Base-by-base conservation (phyloP, 2,797 vertebrate genomes). In the Adelosebastes latens region DNA sequence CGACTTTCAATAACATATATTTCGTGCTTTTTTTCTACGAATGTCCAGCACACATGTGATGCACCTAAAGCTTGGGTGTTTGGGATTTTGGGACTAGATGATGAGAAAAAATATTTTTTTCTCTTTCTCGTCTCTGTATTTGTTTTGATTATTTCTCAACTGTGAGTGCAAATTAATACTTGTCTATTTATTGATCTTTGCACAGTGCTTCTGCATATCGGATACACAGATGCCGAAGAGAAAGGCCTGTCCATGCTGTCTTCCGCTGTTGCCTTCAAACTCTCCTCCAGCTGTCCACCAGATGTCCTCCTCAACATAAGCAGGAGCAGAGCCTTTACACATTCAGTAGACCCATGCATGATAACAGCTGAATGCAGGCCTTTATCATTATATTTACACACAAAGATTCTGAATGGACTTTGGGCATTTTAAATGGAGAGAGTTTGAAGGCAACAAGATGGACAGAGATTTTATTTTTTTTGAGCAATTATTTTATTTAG, bases 241-340 rank as follows among this genome's bases (percentile, higher is more conserved):
- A 42, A 42, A 42, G 39, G 39, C 14, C 13, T 42, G 39, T 42
- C 13, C 39, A 1, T 42, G 39, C 39, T 42, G 39, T 14, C 13
- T 42, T 42, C 39, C 39, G 39, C 39, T 42, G 58, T 20, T 11
- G 4, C 16, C 24, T 29, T 63, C 34, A 2, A 63, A 29, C 31
- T 6, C 2, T 80, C 24, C 55, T 56, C 39, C 22, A 32, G 62
- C 12, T 61, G 62, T 56, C 68, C 74, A 61, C 31, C 42, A 77
- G 64, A 36, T 46, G 66, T 52, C 72, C 66, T 53, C 66, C 72
- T 74, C 4, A 25, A 62, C 77, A 66, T 18, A 27, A 42, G 25
- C 52, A 2, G 25, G 25, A 64, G 52, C 14, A 4, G 68, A 20
- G 12, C 22, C 2, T 12, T 14, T 12, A 56, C 25, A 46, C 63